Conservation (phyloP, 2,113 vertebrate species). For the Anoplopoma fimbria region DNA sequence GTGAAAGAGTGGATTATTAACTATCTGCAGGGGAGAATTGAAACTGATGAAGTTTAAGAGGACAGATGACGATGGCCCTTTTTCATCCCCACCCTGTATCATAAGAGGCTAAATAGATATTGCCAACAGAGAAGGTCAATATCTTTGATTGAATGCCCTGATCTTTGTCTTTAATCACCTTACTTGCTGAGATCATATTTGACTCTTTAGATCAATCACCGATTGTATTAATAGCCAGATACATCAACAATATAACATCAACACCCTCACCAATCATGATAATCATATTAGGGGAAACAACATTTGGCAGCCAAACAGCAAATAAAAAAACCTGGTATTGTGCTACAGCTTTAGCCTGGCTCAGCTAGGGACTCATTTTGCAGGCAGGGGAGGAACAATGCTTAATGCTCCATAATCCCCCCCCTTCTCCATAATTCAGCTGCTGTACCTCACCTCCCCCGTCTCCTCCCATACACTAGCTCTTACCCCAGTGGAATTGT, state of each 20-base stretch:
- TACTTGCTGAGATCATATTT: slow-evolving; percentile 42
- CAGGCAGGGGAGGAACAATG: slow-evolving; percentile 63
- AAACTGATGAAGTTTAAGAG: slow-evolving; percentile 54
- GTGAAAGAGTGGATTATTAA: slow-evolving; percentile 14
- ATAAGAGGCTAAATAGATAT: slow-evolving; percentile 43
- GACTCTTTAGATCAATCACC: slow-evolving; percentile 45
- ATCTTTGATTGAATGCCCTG: slow-evolving; percentile 46
- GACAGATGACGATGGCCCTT: slow-evolving; percentile 41
- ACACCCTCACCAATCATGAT: slow-evolving; percentile 38
- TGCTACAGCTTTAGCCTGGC: slow-evolving; percentile 27
- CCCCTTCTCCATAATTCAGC: slow-evolving; percentile 70
- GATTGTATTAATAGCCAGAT: slow-evolving; percentile 41
- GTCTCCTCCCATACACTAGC: slow-evolving; percentile 28
- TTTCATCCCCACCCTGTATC: slow-evolving; percentile 40
- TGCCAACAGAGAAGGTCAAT: slow-evolving; percentile 65
- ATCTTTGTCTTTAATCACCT: slow-evolving; percentile 60
- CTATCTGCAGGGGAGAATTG: slow-evolving; percentile 21
- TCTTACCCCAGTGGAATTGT: slow-evolving; percentile 12
- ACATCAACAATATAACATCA: slow-evolving; percentile 45
- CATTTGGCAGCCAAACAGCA: slow-evolving; percentile 26
- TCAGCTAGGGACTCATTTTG: slow-evolving; percentile 64
- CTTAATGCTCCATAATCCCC: slow-evolving; percentile 72
- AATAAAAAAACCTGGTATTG: neutral
- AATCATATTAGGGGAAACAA: slow-evolving; percentile 44
- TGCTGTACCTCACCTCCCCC: slow-evolving; percentile 17